These are phyloP conservation scores for Coenonympha arcania DNA, from an alignment of 2,888 invertebrate genomes.

Conservation along the genomic window DNA sequence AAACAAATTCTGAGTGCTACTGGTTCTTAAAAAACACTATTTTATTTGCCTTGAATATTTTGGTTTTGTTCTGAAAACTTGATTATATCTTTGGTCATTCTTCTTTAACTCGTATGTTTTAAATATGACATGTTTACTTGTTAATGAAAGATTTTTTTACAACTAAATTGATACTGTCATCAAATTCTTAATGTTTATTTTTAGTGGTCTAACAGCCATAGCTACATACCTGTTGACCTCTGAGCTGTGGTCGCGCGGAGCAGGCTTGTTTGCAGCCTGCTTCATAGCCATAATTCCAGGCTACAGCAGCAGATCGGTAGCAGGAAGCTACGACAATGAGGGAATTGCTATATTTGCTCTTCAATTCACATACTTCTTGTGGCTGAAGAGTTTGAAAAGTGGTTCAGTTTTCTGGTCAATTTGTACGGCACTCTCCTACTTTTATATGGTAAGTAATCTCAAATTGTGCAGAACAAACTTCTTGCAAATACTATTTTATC, in stretches of 20 bases:
- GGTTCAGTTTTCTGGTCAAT: conserved; percentile 98
- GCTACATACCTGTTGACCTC: conserved; percentile 98
- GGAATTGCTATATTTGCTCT: conserved; percentile 99
- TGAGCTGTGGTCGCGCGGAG: conserved; percentile 96
- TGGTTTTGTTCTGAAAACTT: too few relatives aligned
- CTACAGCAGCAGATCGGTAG: conserved; percentile 98
- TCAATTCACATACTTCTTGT: conserved; percentile 97
- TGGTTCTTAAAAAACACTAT: too few relatives aligned
- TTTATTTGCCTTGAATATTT: too few relatives aligned
- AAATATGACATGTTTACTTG: too few relatives aligned
- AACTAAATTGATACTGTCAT: too few relatives aligned
- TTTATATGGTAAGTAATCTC: conserved; percentile 96
- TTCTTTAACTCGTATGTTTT: too few relatives aligned
- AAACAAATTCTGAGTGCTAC: too few relatives aligned
- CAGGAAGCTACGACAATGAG: conserved; percentile 99
- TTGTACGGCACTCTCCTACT: conserved; percentile 95
- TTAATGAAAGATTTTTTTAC: too few relatives aligned
- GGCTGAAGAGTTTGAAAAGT: conserved; percentile 98
- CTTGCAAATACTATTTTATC: too few relatives aligned
- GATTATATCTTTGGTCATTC: too few relatives aligned
- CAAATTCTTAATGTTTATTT: conserved; percentile 36
- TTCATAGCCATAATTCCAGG: conserved; percentile 99
- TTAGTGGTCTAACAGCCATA: conserved; percentile 96
- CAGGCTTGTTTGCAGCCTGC: conserved; percentile 98
- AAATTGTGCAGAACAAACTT: too few relatives aligned